Evolutionary conservation across 2,113 vertebrate species (phyloP).

Genomic region (Coptodon bakossiorum): DNA sequence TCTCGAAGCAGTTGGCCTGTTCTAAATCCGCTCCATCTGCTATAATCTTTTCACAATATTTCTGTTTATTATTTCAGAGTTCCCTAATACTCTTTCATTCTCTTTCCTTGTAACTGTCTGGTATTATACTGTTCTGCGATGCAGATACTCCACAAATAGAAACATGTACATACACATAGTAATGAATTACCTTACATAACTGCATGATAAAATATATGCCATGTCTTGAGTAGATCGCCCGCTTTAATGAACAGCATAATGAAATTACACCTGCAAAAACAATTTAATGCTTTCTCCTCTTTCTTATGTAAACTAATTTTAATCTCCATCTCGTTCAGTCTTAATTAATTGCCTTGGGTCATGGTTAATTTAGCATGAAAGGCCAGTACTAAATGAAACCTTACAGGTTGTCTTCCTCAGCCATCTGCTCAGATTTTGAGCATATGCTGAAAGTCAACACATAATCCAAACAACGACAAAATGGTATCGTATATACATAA

Average conservation of each 20-base stretch:
- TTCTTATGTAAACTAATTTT: constrained; percentile 21
- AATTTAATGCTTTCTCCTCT: neutral
- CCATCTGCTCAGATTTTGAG: neutral
- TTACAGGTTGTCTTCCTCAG: neutral
- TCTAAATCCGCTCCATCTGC: neutral
- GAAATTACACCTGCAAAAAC: constrained; percentile 24
- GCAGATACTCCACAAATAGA: neutral
- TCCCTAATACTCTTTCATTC: neutral
- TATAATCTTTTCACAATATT: neutral
- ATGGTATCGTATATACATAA: neutral
- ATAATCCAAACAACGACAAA: neutral
- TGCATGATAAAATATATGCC: neutral
- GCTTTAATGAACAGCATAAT: constrained; percentile 16
- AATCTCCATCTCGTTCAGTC: constrained; percentile 36
- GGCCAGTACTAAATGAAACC: neutral
- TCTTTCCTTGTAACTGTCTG: neutral
- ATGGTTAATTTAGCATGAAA: neutral
- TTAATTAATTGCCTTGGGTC: constrained; percentile 44
- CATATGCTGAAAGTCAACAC: neutral
- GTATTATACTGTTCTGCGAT: neutral
- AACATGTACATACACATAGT: neutral
- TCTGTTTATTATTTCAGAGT: neutral
- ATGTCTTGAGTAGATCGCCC: neutral
- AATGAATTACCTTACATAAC: neutral
- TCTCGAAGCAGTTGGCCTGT: neutral